Evolutionary conservation across 2,888 invertebrate genomes (phyloP).

Genomic region (Seladonia tumulorum): DNA sequence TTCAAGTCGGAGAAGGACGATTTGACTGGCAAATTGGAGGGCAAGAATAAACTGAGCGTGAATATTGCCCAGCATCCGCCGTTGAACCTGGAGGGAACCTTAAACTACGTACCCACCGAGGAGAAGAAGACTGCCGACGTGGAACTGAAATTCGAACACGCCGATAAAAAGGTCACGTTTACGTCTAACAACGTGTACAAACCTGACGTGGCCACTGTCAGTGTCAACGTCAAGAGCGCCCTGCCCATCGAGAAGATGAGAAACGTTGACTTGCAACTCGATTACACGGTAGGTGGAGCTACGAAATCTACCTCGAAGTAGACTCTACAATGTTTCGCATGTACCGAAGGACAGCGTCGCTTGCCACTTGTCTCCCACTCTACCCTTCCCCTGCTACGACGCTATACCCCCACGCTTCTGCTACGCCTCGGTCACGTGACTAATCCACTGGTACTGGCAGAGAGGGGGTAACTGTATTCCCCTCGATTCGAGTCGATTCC

Average conservation of each 20-base stretch:
- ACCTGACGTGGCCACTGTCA: conserved; percentile 69
- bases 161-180: conserved; percentile 72
- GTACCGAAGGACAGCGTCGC: too few relatives aligned
- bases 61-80: conserved; percentile 85
- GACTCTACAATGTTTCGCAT: too few relatives aligned
- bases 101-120: conserved; percentile 84
- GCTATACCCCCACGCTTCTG: too few relatives aligned
- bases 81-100: conserved; percentile 84
- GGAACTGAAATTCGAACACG: conserved; percentile 70
- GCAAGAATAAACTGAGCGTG: conserved; percentile 83
- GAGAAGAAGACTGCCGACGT: conserved; percentile 69
- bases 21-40: conserved; percentile 69
- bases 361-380: too few relatives aligned
- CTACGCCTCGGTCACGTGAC: too few relatives aligned
- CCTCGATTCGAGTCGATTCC: background rate
- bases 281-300: conserved; percentile 76
- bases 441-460: too few relatives aligned
- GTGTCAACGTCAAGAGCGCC: conserved; percentile 73
- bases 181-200: conserved; percentile 64
- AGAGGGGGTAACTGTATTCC: too few relatives aligned
- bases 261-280: conserved; percentile 76
- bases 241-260: conserved; percentile 61
- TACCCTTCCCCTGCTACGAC: too few relatives aligned
- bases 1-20: conserved; percentile 48
- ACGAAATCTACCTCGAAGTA: too few relatives aligned